Evolutionary conservation across 1,140 invertebrate species (phyloP), one percentile per base, ranked within the genome.

Genomic region (Cotesia typhae): DNA sequence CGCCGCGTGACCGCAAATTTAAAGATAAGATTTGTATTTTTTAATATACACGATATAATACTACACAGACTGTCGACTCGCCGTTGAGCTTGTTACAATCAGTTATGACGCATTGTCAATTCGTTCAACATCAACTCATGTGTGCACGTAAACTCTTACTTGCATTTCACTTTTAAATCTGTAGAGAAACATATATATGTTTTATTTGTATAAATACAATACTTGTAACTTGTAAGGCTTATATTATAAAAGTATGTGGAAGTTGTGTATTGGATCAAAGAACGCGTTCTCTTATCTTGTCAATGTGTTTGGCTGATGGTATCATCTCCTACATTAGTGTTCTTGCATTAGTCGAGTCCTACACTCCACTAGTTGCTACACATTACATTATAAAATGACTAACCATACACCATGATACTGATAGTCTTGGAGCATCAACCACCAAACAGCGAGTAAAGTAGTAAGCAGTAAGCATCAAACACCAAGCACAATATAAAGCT

Each of bases 201-300:
- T 47, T 47, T 47, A 47, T 28, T 28, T 47, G 41, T 47, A 47
- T 47, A 47, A 6, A 47, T 47, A 47, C 41, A 47, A 47, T 47
- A 47, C 41, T 47, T 47, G 10, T 47, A 7, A 47, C 41, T 47
- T 47, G 10, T 10, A 47, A 47, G 41, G 41, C 41, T 47, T 47
- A 47, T 0, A 47, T 47, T 59, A 59, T 28, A 59, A 59, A 28
- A 59, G 20, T 59, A 17, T 20, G 9, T 59, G 5, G 9, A 59
- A 28, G 20, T 17, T 20, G 57, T 59, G 57, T 47, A 59, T 17
- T 59, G 9, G 20, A 59, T 59, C 57, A 59, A 59, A 59, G 57
- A 59, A 14, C 20, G 57, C 57, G 57, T 59, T 59, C 57, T 59
- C 57, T 59, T 17, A 59, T 36, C 57, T 59, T 59, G 57, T 59